Base-by-base conservation (phyloP, 2,888 invertebrate species). In the Bhutanitis thaidina region DNA sequence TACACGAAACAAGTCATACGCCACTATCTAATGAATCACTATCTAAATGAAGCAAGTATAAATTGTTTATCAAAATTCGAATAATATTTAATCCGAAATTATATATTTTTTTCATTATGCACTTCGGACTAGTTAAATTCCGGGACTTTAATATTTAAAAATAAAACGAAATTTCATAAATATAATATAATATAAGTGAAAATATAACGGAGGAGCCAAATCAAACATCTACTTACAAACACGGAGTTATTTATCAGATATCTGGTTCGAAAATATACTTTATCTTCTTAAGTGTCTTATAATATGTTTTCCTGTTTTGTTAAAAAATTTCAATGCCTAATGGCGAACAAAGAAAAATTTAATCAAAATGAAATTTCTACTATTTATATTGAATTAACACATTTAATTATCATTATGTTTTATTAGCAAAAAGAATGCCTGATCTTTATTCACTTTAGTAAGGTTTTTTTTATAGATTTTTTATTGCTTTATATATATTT, bases 101-200 rank as follows among this genome's bases (percentile, higher is more conserved):
- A 10, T 34, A 34, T 3, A 9, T 10, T 25, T 36, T 29, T 36
- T 14, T 43, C n/a, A 46, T 71, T 69, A 67, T 64, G 58, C 57
- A 43, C 60, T 70, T 79, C 85, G 84, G 82, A 84, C 83, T 82
- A 85, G 73, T 66, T 83, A 81, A 76, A 67, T 77, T 80, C 79
- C 69, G 52, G 57, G n/a, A 46, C 25, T 13, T 15, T 34, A 47
- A 49, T 3, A 8, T 49, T 39, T 40, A 38, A 46, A 46, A 53
- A 43, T 50, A 45, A 57, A 52, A 52, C 41, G 53, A 52, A 51
- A 51, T 46, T 51, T 55, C 47, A 46, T 52, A 60, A 38, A 48
- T 35, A 30, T n/a, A 20, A 20, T 20, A 20, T 5, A 20, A 20
- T 20, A 20, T 3, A 20, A 49, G 48, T 13, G 56, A 53, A 49